Conservation (phyloP, 2,888 invertebrate genomes). For the Melanostoma mellinum region DNA sequence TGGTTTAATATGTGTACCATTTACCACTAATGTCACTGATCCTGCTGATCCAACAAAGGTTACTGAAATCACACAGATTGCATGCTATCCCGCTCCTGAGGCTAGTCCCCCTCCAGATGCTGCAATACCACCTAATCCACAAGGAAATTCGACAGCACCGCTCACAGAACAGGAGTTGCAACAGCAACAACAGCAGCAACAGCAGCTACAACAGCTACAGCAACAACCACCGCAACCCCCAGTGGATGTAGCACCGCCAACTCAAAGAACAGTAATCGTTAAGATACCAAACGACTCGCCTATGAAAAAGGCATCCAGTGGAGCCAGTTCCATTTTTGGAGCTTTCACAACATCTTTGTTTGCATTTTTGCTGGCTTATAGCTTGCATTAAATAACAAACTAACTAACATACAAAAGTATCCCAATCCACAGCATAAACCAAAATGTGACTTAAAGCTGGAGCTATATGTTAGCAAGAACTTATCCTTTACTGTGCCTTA, state of each 20-base stretch:
- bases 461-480: slow-evolving; percentile 41
- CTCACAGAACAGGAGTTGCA: slow-evolving; percentile 49
- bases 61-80: slow-evolving; percentile 79
- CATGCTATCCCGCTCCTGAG: slow-evolving; percentile 79
- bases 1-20: slow-evolving; percentile 79
- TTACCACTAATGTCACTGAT: slow-evolving; percentile 80
- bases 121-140: too few relatives aligned
- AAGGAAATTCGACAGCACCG: too few relatives aligned
- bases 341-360: slow-evolving; percentile 53
- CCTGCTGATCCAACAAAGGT: slow-evolving; percentile 79
- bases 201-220: slow-evolving; percentile 35
- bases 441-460: neutral
- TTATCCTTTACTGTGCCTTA: slow-evolving; percentile 64
- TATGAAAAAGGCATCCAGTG: slow-evolving; percentile 54
- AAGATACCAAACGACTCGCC: slow-evolving; percentile 56
- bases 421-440: slow-evolving; percentile 7
- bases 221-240: slow-evolving; percentile 49
- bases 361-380: slow-evolving; percentile 63
- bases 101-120: slow-evolving; percentile 73
- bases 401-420: slow-evolving; percentile 16
- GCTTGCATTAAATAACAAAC: slow-evolving; percentile 49
- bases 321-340: slow-evolving; percentile 48
- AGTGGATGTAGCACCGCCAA: slow-evolving; percentile 40
- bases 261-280: slow-evolving; percentile 61
- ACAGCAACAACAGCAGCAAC: slow-evolving; percentile 54